Conservation (phyloP, 2,888 invertebrate genomes). For the Bombyx huttoni region DNA sequence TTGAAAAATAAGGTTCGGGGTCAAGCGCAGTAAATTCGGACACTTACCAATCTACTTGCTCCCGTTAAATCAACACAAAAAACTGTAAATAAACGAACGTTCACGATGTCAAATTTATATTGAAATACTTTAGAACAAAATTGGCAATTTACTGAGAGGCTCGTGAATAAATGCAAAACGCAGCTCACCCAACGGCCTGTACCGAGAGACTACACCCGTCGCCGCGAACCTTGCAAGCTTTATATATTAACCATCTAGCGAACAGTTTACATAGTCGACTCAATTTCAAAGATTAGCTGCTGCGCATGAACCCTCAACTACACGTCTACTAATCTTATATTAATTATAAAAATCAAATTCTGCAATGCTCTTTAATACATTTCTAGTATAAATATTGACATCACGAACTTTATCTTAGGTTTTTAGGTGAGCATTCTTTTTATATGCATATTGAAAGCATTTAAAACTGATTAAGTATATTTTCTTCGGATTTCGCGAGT, state of each 20-base stretch:
- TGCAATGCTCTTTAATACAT: background rate
- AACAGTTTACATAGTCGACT: conserved; percentile 28
- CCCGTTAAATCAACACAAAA: background rate
- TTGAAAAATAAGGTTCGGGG: background rate
- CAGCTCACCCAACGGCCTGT: conserved; percentile 25
- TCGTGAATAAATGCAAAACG: conserved; percentile 11
- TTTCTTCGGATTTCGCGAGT: too few relatives aligned
- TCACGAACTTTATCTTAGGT: too few relatives aligned
- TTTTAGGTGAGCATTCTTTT: too few relatives aligned
- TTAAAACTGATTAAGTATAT: too few relatives aligned
- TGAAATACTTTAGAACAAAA: background rate
- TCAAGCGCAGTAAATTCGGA: conserved; percentile 1
- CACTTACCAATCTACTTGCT: conserved; percentile 12
- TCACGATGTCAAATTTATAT: conserved; percentile 5
- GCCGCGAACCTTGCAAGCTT: conserved; percentile 35
- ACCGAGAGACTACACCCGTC: conserved; percentile 44
- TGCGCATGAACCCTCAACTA: conserved; percentile 39
- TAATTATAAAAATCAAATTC: conserved; percentile 10
- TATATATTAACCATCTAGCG: conserved; percentile 42
- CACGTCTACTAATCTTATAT: conserved; percentile 29
- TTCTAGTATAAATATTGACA: too few relatives aligned
- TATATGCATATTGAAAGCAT: too few relatives aligned
- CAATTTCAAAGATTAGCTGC: conserved; percentile 46
- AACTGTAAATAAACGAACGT: conserved; percentile 11
- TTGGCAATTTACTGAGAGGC: conserved; percentile 7